A percentile compares a stretch with the other conserved stretches of the same genome.
These are phyloP conservation scores for Heteromyza rotundicornis DNA, from an alignment of 2,888 invertebrate species.

Conservation along the genomic window DNA sequence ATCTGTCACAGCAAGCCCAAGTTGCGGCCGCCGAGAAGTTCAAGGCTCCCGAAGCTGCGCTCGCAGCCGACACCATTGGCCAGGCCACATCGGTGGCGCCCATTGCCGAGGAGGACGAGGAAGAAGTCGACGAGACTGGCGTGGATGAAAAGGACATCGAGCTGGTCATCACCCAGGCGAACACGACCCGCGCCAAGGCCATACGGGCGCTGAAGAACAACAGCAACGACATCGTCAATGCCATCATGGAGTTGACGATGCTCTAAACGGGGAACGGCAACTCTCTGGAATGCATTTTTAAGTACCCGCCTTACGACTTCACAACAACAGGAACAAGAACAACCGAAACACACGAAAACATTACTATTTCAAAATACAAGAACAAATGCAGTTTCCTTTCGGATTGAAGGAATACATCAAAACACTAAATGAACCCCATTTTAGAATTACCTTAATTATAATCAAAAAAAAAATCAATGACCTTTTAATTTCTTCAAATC, in stretches of 20 bases:
- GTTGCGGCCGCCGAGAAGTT: slow-evolving; percentile 98
- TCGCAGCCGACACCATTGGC: slow-evolving; percentile 70
- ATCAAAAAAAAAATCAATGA: too few relatives aligned
- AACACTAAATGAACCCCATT: too few relatives aligned
- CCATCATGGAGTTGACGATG: slow-evolving; percentile 88
- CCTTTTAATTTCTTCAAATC: too few relatives aligned
- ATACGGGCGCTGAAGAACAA: slow-evolving; percentile 96
- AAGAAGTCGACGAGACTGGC: slow-evolving; percentile 93
- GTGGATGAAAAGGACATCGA: slow-evolving; percentile 99
- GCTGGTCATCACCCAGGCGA: slow-evolving; percentile 97
- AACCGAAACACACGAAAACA: slow-evolving; percentile 10
- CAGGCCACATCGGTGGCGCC: slow-evolving; percentile 78
- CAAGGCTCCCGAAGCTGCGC: slow-evolving; percentile 87
- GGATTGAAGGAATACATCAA: too few relatives aligned
- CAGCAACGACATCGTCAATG: slow-evolving; percentile 98
- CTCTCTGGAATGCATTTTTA: slow-evolving; percentile 32
- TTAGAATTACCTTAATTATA: too few relatives aligned
- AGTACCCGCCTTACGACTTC: slow-evolving; percentile 37
- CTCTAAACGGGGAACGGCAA: slow-evolving; percentile 50
- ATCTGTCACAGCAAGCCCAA: slow-evolving; percentile 93
- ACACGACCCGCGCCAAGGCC: slow-evolving; percentile 91
- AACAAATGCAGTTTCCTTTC: too few relatives aligned
- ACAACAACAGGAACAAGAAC: slow-evolving; percentile 11
- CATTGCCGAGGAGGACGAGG: slow-evolving; percentile 90
- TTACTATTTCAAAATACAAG: slow-evolving; percentile 12